Evolutionary conservation across 2,797 vertebrate species (phyloP).

Genomic region (Chiroxiphia lanceolata): DNA sequence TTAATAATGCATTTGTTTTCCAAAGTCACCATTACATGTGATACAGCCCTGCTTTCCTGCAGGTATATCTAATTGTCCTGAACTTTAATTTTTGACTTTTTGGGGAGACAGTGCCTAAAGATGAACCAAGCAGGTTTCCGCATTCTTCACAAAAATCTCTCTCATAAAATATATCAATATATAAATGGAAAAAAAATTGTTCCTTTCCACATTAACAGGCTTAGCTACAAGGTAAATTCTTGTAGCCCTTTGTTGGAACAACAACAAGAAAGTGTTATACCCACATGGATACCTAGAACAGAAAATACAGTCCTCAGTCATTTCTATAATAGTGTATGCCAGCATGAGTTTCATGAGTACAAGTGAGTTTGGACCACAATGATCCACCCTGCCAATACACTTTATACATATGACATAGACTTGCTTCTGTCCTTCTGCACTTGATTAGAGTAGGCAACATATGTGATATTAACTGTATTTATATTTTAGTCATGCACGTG

Average conservation of each 20-base stretch:
- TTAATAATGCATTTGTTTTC: background rate
- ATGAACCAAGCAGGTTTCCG: background rate
- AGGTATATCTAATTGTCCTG: background rate
- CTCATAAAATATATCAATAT: background rate
- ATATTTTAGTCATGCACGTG: background rate
- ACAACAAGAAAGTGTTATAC: background rate
- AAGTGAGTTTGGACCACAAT: background rate
- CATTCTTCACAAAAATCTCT: background rate
- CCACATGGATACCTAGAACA: background rate
- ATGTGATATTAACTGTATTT: background rate
- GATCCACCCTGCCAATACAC: background rate
- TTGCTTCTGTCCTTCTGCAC: background rate
- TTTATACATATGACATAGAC: background rate
- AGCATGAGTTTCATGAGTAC: background rate
- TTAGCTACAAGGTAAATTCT: background rate
- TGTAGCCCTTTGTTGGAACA: background rate
- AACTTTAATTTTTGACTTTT: background rate
- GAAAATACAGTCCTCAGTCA: background rate
- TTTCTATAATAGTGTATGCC: background rate
- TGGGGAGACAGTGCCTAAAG: background rate
- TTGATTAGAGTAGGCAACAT: background rate
- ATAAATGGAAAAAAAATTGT: background rate
- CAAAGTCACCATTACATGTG: accelerated
- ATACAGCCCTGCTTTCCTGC: background rate
- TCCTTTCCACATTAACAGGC: background rate